Conservation (phyloP, 2,113 vertebrate species). For the Cairina moschata region DNA sequence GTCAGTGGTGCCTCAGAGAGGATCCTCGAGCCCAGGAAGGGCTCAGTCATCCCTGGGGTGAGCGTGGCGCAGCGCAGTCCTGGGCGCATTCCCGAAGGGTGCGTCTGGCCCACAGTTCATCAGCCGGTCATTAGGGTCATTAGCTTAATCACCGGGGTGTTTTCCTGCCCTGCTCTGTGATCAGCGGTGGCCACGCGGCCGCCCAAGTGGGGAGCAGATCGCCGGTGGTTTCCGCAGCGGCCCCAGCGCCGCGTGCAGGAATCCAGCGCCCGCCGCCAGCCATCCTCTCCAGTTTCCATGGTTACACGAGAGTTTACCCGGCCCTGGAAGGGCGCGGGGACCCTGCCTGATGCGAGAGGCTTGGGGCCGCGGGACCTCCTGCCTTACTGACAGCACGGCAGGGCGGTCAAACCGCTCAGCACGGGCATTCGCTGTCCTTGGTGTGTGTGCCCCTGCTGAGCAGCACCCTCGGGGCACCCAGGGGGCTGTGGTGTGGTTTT, state of each 20-base stretch:
- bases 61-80: accelerated
- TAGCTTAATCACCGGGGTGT: conserved; percentile 5
- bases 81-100: neutral
- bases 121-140: neutral
- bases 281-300: conserved; percentile 65
- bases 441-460: accelerated
- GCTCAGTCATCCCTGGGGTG: neutral
- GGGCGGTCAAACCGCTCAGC: accelerated
- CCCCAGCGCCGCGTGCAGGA: conserved; percentile 21
- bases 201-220: neutral
- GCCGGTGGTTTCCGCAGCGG: neutral
- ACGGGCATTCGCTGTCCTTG: accelerated
- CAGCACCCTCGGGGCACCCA: accelerated
- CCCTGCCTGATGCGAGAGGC: conserved; percentile 21
- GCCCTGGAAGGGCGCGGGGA: neutral
- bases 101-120: neutral
- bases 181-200: neutral
- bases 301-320: conserved; percentile 70
- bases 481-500: neutral
- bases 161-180: neutral
- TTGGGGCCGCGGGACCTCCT: neutral
- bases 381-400: neutral
- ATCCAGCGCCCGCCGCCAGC: neutral
- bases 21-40: too few relatives aligned
- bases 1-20: neutral